Percentiles rank a stretch among this genome's conserved stretches.
These are phyloP conservation scores for Hoplostethus mediterraneus DNA, from an alignment of 2,797 vertebrate species.

Conservation along the genomic window DNA sequence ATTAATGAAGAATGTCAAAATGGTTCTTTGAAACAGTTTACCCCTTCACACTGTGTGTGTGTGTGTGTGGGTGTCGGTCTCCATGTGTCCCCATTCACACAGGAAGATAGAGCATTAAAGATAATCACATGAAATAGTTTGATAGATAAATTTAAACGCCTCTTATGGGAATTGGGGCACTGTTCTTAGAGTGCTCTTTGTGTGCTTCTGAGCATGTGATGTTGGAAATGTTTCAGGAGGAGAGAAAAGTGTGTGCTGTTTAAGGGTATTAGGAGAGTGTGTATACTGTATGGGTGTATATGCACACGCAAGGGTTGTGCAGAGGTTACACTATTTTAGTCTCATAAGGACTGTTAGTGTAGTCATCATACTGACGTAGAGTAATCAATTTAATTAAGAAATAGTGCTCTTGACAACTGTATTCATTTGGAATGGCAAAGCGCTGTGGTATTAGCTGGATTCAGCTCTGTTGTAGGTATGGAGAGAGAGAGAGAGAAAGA, in stretches of 20 bases:
- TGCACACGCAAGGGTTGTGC: neutral
- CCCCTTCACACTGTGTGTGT: slow-evolving; percentile 35
- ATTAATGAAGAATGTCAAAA: slow-evolving; percentile 51
- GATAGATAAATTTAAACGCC: slow-evolving; percentile 50
- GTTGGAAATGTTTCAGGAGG: slow-evolving; percentile 14
- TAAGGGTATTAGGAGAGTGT: slow-evolving; percentile 5
- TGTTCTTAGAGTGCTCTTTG: slow-evolving; percentile 40
- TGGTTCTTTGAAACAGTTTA: slow-evolving; percentile 43
- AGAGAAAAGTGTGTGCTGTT: slow-evolving; percentile 17
- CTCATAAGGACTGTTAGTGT: too few relatives aligned
- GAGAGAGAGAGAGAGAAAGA: slow-evolving; percentile 3
- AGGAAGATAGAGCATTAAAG: slow-evolving; percentile 40
- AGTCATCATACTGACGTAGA: too few relatives aligned
- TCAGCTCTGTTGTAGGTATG: neutral
- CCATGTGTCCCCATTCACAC: slow-evolving; percentile 46
- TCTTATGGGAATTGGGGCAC: slow-evolving; percentile 60
- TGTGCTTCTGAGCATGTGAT: slow-evolving; percentile 37
- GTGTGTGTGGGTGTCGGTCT: slow-evolving; percentile 26
- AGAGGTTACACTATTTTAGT: neutral
- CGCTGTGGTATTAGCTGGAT: slow-evolving; percentile 24
- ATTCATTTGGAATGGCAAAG: slow-evolving; percentile 43
- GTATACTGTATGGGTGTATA: neutral
- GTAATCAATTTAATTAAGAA: neutral
- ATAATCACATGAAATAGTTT: slow-evolving; percentile 66
- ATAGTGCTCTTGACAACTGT: slow-evolving; percentile 38